Evolutionary conservation across 2,113 vertebrate genomes (phyloP).

Genomic region (Tychaedon coryphoeus): DNA sequence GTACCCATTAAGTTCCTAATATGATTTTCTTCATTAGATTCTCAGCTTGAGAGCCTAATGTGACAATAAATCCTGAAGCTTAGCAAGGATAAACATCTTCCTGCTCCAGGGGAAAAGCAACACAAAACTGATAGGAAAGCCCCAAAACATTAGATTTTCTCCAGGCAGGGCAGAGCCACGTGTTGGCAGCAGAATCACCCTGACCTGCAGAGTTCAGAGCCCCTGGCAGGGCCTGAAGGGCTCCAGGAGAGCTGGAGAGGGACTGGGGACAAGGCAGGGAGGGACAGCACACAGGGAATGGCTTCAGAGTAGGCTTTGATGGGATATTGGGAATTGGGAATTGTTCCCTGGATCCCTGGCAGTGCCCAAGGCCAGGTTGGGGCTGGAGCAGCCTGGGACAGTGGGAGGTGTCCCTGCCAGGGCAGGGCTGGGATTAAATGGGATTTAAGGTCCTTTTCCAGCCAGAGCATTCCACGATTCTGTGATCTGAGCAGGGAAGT

Average conservation of each 20-base stretch:
- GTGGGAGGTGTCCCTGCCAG: background rate
- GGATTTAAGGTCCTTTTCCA: fast-evolving
- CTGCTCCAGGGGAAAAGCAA: background rate
- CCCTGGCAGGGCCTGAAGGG: no score
- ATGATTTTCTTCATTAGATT: background rate
- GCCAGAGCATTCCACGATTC: fast-evolving
- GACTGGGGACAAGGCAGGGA: no score
- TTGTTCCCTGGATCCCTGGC: no score
- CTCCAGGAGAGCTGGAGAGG: no score
- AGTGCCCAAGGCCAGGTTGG: no score
- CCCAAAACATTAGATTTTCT: background rate
- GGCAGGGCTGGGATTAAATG: background rate
- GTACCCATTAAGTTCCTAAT: background rate
- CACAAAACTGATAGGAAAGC: background rate
- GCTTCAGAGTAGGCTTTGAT: no score
- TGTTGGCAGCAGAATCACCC: fast-evolving
- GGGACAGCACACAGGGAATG: no score
- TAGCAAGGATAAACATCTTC: background rate
- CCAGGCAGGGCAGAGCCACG: background rate
- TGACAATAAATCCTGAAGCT: background rate
- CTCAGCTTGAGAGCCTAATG: background rate
- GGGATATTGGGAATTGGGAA: no score
- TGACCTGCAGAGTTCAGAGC: no score
- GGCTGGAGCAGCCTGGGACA: no score
- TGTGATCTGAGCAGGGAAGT: background rate